Percentiles rank a stretch among this genome's conserved stretches.
Evolutionary conservation across 2,888 invertebrate genomes (phyloP).

Genomic region (Agrotis clavis): DNA sequence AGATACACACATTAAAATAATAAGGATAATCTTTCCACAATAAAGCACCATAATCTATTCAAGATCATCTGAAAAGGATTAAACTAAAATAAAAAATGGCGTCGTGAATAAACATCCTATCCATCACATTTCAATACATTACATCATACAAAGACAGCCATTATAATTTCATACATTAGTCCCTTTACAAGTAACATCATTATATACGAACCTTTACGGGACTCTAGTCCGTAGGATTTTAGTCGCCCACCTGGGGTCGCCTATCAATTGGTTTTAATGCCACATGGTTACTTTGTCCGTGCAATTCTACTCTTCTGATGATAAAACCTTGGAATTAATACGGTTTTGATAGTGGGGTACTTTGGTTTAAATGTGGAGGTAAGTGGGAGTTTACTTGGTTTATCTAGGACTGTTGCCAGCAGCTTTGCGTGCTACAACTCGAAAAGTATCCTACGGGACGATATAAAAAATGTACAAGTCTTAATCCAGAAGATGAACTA

Average conservation of each 20-base stretch:
- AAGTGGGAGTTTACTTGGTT: not conserved
- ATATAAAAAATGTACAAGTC: too few relatives aligned
- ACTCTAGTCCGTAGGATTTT: slow-evolving; percentile 65
- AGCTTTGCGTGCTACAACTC: too few relatives aligned
- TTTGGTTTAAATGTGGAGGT: slow-evolving; percentile 25
- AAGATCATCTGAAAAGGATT: not conserved
- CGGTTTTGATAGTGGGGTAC: slow-evolving; percentile 35
- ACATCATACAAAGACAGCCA: slow-evolving; percentile 23
- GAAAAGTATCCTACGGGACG: too few relatives aligned
- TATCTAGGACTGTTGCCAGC: not conserved
- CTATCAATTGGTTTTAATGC: slow-evolving; percentile 78
- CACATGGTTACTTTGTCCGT: slow-evolving; percentile 71
- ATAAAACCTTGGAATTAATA: slow-evolving; percentile 62
- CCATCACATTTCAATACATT: slow-evolving; percentile 38
- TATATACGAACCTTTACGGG: slow-evolving; percentile 63
- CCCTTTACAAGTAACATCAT: slow-evolving; percentile 30
- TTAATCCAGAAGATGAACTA: too few relatives aligned
- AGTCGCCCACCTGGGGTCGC: slow-evolving; percentile 73
- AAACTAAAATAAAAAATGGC: slow-evolving; percentile 8
- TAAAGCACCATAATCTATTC: slow-evolving; percentile 2
- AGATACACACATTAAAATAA: not conserved
- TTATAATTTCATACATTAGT: slow-evolving; percentile 32
- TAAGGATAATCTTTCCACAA: not conserved
- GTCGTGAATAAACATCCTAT: slow-evolving; percentile 1
- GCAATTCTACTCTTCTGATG: slow-evolving; percentile 34